Conservation (phyloP, 2,888 invertebrate genomes). For the Drosophila prolongata region DNA sequence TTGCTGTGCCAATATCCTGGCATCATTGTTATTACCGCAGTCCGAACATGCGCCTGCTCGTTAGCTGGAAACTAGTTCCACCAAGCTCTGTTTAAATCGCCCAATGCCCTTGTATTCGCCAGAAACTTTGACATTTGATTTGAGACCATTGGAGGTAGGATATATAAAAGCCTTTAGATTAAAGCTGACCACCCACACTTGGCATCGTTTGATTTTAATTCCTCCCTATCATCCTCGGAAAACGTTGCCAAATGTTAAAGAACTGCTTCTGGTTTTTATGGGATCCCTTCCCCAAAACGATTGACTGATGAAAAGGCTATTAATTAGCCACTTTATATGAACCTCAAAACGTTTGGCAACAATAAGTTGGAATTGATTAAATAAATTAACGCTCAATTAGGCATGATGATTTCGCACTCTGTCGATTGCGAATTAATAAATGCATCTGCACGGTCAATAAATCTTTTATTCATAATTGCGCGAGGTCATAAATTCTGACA, state of each 20-base stretch:
- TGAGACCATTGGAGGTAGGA: conserved; percentile 13
- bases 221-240: not conserved
- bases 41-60: conserved; percentile 48
- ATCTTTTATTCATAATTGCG: conserved; percentile 25
- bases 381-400: conserved; percentile 42
- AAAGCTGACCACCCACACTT: conserved; percentile 16
- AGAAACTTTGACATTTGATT: conserved; percentile 51
- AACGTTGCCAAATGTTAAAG: conserved; percentile 12
- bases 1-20: conserved; percentile 38
- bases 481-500: not conserved
- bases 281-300: not conserved
- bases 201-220: conserved; percentile 10
- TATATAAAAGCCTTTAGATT: conserved; percentile 3
- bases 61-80: conserved; percentile 47
- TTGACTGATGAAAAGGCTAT: not conserved
- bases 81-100: not conserved
- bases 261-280: conserved; percentile 7
- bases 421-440: conserved; percentile 26
- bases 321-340: conserved; percentile 7
- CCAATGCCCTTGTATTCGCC: conserved; percentile 10
- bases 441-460: conserved; percentile 5
- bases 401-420: conserved; percentile 19
- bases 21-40: conserved; percentile 32
- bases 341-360: conserved; percentile 16
- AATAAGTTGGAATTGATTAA: conserved; percentile 39